phyloP scores from a whole-genome alignment of 2,888 invertebrate species.

The Baccha elongata region DNA sequence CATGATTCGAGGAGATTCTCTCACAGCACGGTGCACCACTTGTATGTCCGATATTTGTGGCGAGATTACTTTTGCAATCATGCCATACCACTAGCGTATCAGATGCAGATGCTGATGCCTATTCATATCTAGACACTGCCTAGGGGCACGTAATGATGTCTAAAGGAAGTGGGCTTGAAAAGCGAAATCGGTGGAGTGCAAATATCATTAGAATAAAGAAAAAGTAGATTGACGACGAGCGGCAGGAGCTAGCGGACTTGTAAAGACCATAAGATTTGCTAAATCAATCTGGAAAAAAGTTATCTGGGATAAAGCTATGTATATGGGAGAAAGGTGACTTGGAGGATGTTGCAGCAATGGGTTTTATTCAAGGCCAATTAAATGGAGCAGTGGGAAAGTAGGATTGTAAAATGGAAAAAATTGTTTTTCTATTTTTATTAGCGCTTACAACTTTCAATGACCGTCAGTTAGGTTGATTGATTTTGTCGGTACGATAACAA shows the following conservation, averaged over 20 bases:
- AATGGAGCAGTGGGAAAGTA: constrained; percentile 50
- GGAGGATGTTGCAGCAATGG: constrained; percentile 4
- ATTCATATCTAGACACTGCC: constrained; percentile 33
- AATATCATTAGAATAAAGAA: constrained; percentile 53
- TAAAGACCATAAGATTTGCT: constrained; percentile 2
- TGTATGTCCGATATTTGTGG: constrained; percentile 31
- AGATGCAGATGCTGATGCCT: constrained; percentile 36
- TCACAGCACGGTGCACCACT: constrained; percentile 38
- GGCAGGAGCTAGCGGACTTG: not conserved
- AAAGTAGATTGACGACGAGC: constrained; percentile 36
- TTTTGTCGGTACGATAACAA: not conserved
- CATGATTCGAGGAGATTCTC: constrained; percentile 26
- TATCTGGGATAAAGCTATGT: constrained; percentile 1
- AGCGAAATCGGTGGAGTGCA: constrained; percentile 63
- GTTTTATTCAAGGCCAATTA: constrained; percentile 52
- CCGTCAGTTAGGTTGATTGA: not conserved
- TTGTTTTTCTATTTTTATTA: constrained; percentile 11
- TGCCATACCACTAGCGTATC: constrained; percentile 38
- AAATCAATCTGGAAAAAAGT: constrained; percentile 21
- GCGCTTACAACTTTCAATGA: constrained; percentile 2
- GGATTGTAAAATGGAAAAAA: constrained; percentile 22
- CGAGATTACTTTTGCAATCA: constrained; percentile 63
- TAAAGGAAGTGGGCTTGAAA: constrained; percentile 62
- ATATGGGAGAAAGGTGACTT: constrained; percentile 46
- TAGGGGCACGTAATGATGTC: constrained; percentile 42